Base-by-base conservation (phyloP, 2,113 vertebrate species). In the Rhizomys pruinosus region DNA sequence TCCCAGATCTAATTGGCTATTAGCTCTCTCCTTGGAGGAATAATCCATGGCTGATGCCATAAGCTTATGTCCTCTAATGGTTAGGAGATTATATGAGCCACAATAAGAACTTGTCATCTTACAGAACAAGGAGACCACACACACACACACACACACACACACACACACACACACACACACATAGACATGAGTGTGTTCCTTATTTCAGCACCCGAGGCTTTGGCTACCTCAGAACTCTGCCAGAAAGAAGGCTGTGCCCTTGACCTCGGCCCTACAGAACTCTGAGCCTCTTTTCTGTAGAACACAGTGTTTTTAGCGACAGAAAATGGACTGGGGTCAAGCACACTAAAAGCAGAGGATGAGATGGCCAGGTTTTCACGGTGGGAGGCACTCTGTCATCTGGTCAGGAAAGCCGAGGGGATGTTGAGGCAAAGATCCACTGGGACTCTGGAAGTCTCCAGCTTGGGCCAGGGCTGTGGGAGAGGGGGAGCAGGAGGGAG, bases 401-500 rank as follows among this genome's bases (percentile, higher is more conserved):
- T 1, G 7, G 20, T 25, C 5, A 1, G 52, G 3, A 64, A 37
- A 66, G 15, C 39, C 17, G 0, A 32, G 34, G 59, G 52, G 32
- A 1, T 0, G 1, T 0, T 3, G 29, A 37, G 34, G 37, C 32
- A 1, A 42, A 2, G 34, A 78, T 25, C 0, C 1, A 23, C 2
- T 5, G 15, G 44, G 52, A 4, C 22, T 84, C 61, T 2, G 16
- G 19, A 4, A 23, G 4, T 13, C 22, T 52, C 9, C 27, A 12
- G 3, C 25, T 32, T 29, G 0, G 22, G 29, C 44, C 5, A 13
- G 0, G 9, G 55, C 17, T 0, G 52, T 5, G 55, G 17, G 11
- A 23, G 10, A 47, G 0, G 8, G 2, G 19, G 29, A 12, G 0
- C 1, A 3, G 29, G 16, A 0, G 0, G 0, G 4, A 13, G 2